A percentile compares a stretch with the other conserved stretches of the same genome.
phyloP scores from a whole-genome alignment of 2,113 vertebrate species.

The Rhinichthys klamathensis region DNA sequence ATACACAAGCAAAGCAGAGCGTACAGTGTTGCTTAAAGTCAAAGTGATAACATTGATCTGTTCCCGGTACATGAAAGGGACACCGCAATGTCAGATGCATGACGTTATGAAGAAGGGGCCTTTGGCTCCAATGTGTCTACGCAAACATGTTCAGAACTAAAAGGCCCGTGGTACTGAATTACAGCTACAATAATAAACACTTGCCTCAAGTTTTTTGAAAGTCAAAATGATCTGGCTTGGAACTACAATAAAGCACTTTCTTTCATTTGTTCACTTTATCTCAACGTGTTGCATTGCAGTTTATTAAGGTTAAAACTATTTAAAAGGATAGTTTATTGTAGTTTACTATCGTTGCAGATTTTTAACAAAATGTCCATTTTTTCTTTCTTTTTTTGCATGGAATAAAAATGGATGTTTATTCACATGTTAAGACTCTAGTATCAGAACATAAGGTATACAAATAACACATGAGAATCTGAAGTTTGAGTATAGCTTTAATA shows the following conservation, averaged over 20 bases:
- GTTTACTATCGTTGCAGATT: too few species aligned
- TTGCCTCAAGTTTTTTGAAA: neutral
- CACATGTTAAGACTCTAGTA: neutral
- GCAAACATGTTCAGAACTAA: neutral
- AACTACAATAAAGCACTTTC: neutral
- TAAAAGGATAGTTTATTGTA: neutral
- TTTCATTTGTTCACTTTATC: neutral
- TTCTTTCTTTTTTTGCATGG: neutral
- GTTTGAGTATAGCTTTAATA: neutral
- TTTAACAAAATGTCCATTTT: too few species aligned
- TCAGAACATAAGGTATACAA: too few species aligned
- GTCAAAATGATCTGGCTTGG: slow-evolving; percentile 2
- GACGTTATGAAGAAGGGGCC: neutral
- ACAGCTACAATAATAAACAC: slow-evolving; percentile 2
- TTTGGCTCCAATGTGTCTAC: neutral
- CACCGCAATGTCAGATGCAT: slow-evolving; percentile 3
- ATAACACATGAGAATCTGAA: neutral
- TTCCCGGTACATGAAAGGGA: slow-evolving; percentile 35
- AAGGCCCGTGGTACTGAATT: slow-evolving; percentile 7
- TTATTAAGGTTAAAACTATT: neutral
- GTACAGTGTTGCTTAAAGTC: slow-evolving; percentile 32
- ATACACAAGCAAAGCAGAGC: slow-evolving; percentile 8
- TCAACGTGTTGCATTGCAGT: neutral
- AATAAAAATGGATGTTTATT: neutral
- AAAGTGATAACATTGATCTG: slow-evolving; percentile 32